Evolutionary conservation across 2,888 invertebrate genomes (phyloP), one percentile per base, ranked within the genome.

Genomic region (Esperia sulphurella): DNA sequence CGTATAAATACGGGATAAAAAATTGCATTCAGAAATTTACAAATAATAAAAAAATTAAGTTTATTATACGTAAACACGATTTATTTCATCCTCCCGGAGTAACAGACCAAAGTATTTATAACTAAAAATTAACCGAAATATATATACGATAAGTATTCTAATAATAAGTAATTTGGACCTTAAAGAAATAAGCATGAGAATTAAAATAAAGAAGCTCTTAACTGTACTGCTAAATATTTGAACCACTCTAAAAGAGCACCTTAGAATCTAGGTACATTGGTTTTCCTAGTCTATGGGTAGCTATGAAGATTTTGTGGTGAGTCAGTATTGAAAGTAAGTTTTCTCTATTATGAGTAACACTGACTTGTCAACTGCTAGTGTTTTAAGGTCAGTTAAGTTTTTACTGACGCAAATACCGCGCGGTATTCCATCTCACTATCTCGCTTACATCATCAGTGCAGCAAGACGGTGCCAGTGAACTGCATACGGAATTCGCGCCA

Each of bases 241-340:
- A 70, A 71, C 63, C 66, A 75, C 75, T 62, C 63, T 76, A 71
- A 64, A 67, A 68, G 71, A 70, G 71, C 70, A 72, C 70, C 75
- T 72, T 52, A n/a, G 7, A 28, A 41, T 44, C 5, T 45, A 48
- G 43, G 51, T 43, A 46, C 45, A 39, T 40, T 31, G 13, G 30
- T 14, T 45, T 38, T 28, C 29, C 14, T 29, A 42, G 31, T 21
- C 21, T 21, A 21, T 21, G 21, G 21, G 21, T 21, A 21, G 21
- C 21, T 21, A 21, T 21, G 21, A 2, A 21, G 21, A 21, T 21
- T 3, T 21, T 2, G 21, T 21, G 21, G 21, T 5, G 21, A 3
- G 21, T 21, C 21, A 21, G 5, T 3, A 21, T 2, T 2, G 2
- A 21, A 21, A 5, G 21, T 21, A 21, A 21, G 21, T n/a, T n/a